Evolutionary conservation across 1,140 invertebrate species (phyloP).

Genomic region (Papilio machaon): DNA sequence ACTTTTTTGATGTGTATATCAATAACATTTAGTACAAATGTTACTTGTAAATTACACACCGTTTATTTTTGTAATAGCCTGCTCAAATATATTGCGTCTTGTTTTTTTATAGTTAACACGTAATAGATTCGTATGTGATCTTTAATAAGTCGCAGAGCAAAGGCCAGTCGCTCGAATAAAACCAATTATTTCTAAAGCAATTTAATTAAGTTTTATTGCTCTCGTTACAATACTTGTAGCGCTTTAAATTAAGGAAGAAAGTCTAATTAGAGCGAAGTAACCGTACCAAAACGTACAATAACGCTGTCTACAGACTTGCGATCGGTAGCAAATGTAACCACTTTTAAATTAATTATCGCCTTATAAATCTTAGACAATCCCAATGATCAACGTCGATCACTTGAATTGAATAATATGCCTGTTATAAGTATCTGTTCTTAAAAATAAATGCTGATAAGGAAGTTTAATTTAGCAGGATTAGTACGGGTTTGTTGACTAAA

Average conservation of each 20-base stretch:
- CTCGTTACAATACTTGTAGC: slow-evolving; percentile 37
- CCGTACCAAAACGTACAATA: slow-evolving; percentile 25
- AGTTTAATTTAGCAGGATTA: background rate
- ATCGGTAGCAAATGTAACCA: background rate
- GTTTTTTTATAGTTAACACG: background rate
- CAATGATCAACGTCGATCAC: background rate
- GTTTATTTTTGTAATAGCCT: background rate
- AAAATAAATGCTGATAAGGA: background rate
- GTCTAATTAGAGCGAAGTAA: slow-evolving; percentile 53
- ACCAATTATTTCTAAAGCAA: slow-evolving; percentile 35
- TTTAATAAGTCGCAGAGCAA: slow-evolving; percentile 26
- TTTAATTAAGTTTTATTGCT: slow-evolving; percentile 38
- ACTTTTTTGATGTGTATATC: no score
- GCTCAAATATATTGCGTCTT: slow-evolving; percentile 30
- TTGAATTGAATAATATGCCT: background rate
- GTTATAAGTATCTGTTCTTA: background rate
- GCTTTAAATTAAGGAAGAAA: slow-evolving; percentile 43
- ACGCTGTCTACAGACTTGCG: slow-evolving; percentile 18
- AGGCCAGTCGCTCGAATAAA: slow-evolving; percentile 17
- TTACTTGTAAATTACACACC: background rate
- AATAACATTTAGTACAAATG: slow-evolving; percentile 1
- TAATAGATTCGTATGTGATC: slow-evolving; percentile 2
- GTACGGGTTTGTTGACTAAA: background rate
- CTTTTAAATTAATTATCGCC: background rate
- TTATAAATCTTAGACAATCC: background rate